phyloP scores from a whole-genome alignment of 2,888 invertebrate species.

The Chrysomela aeneicollis region DNA sequence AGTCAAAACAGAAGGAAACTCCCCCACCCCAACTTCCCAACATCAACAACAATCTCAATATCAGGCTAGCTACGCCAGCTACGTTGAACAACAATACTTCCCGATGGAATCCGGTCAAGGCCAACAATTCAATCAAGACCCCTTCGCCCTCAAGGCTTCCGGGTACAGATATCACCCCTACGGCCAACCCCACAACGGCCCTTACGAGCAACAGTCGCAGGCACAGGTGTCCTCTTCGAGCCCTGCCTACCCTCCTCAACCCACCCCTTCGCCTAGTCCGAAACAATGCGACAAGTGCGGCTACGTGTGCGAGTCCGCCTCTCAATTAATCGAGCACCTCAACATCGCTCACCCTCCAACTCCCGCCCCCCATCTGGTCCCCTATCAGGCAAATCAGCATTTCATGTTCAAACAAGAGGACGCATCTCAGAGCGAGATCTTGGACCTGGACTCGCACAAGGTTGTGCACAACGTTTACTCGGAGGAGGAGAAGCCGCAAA shows the following conservation, averaged over 20 bases:
- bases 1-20: constrained; percentile 61
- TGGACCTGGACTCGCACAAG: constrained; percentile 89
- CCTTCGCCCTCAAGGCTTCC: constrained; percentile 55
- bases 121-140: constrained; percentile 55
- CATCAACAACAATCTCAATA: constrained; percentile 43
- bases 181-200: constrained; percentile 61
- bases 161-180: constrained; percentile 60
- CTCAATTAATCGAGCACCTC: constrained; percentile 78
- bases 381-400: constrained; percentile 61
- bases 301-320: constrained; percentile 77
- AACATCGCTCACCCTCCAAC: constrained; percentile 70
- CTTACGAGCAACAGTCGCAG: constrained; percentile 60
- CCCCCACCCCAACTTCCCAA: constrained; percentile 53
- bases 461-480: constrained; percentile 72
- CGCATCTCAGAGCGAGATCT: constrained; percentile 80
- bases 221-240: constrained; percentile 59
- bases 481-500: constrained; percentile 60
- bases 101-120: constrained; percentile 55
- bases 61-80: constrained; percentile 46
- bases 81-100: constrained; percentile 52
- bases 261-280: constrained; percentile 75
- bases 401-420: constrained; percentile 68
- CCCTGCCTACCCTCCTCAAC: constrained; percentile 70
- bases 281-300: constrained; percentile 88
- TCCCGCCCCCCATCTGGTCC: constrained; percentile 53